Conservation (phyloP, 2,797 vertebrate genomes). For the Prunella strophiata region DNA sequence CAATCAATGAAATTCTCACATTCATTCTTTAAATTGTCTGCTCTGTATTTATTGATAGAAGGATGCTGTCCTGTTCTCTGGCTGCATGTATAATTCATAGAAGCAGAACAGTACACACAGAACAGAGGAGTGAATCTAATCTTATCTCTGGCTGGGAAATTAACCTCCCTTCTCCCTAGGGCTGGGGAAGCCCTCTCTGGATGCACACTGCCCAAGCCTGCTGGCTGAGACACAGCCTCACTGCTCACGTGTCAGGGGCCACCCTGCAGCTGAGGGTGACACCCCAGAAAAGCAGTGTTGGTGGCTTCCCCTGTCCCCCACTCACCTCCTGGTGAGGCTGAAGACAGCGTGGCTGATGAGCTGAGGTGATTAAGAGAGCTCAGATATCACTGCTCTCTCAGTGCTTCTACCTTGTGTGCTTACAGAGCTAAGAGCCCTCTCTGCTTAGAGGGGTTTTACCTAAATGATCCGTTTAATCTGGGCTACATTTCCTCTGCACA, state of each 20-base stretch:
- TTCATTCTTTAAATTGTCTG: not conserved
- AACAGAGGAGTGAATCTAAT: not conserved
- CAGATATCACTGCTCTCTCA: not conserved
- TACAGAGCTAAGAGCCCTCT: not conserved
- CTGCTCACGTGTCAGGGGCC: accelerated
- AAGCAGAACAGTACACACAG: not conserved
- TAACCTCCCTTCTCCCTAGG: not conserved
- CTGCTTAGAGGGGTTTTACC: not conserved
- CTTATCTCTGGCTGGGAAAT: not conserved
- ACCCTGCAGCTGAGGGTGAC: not conserved
- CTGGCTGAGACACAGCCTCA: not conserved
- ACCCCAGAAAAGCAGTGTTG: not conserved
- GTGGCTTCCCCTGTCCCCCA: not conserved
- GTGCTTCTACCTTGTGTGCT: not conserved
- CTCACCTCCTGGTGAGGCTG: not conserved
- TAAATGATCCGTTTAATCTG: not conserved
- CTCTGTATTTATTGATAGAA: not conserved
- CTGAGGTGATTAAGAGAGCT: not conserved
- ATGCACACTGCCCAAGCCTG: not conserved
- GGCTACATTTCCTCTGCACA: not conserved
- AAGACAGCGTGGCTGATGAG: not conserved
- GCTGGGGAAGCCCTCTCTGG: not conserved
- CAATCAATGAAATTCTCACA: not conserved
- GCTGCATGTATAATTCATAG: not conserved
- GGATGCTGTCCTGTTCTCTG: not conserved